phyloP scores from a whole-genome alignment of 2,888 invertebrate genomes.

The Emesis furor region DNA sequence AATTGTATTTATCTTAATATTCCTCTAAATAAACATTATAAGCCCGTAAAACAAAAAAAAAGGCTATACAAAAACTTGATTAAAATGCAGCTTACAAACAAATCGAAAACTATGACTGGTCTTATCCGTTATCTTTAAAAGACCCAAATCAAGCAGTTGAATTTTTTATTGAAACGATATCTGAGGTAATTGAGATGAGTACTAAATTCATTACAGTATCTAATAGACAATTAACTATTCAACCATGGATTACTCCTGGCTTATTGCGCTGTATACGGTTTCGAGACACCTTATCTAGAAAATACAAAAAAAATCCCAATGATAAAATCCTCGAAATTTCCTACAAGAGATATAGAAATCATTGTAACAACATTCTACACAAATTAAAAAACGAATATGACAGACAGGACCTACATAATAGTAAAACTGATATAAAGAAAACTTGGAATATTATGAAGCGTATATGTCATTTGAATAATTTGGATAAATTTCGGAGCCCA shows the following conservation, averaged over 20 bases:
- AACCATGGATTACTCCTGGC: slow-evolving; percentile 8
- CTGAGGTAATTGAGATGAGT: neutral
- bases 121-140: neutral
- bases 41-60: neutral
- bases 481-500: neutral
- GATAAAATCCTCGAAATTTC: neutral
- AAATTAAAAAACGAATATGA: neutral
- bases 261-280: neutral
- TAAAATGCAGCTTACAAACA: slow-evolving; percentile 8
- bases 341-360: neutral
- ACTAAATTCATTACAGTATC: too few relatives aligned
- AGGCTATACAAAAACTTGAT: neutral
- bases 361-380: neutral
- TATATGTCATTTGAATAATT: neutral
- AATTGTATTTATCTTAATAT: slow-evolving; percentile 4
- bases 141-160: slow-evolving; percentile 16
- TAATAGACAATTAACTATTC: neutral
- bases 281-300: neutral
- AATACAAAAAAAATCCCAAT: neutral
- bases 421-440: neutral
- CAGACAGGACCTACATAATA: neutral
- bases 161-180: slow-evolving; percentile 4
- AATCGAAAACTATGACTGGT: neutral
- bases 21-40: neutral
- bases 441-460: neutral